These are phyloP conservation scores for Dynastes maya DNA, from an alignment of 2,888 invertebrate genomes.

Conservation along the genomic window DNA sequence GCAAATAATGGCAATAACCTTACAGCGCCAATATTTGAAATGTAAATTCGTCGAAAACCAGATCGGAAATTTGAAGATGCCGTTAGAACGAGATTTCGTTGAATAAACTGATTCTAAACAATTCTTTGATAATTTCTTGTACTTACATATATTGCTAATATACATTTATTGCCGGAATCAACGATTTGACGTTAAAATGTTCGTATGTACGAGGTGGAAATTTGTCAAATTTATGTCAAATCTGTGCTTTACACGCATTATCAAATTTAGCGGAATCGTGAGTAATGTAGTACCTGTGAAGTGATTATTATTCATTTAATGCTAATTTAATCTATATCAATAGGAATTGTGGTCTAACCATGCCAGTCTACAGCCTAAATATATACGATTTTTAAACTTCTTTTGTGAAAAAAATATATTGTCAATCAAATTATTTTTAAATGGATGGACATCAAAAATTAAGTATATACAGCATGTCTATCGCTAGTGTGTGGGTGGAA, in stretches of 20 bases:
- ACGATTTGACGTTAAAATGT: too few relatives aligned
- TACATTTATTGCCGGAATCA: too few relatives aligned
- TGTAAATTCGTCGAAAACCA: constrained; percentile 7
- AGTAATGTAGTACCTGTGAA: background rate
- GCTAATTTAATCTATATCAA: background rate
- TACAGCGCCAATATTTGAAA: constrained; percentile 52
- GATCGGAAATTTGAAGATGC: constrained; percentile 1
- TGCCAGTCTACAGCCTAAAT: too few relatives aligned
- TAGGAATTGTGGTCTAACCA: too few relatives aligned
- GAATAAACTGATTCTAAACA: background rate
- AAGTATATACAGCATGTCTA: too few relatives aligned
- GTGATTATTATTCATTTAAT: background rate
- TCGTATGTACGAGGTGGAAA: background rate
- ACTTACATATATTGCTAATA: too few relatives aligned
- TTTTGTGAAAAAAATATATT: too few relatives aligned
- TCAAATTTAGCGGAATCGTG: background rate
- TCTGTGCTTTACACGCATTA: background rate
- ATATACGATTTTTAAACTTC: too few relatives aligned
- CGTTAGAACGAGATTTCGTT: constrained; percentile 21
- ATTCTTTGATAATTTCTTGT: background rate
- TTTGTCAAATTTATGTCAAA: background rate
- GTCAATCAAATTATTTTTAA: too few relatives aligned
- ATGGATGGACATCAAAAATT: too few relatives aligned
- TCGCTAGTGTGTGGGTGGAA: too few relatives aligned
- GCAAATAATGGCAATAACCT: constrained; percentile 59